Evolutionary conservation across 2,113 vertebrate species (phyloP).

Genomic region (Pao palembangensis): DNA sequence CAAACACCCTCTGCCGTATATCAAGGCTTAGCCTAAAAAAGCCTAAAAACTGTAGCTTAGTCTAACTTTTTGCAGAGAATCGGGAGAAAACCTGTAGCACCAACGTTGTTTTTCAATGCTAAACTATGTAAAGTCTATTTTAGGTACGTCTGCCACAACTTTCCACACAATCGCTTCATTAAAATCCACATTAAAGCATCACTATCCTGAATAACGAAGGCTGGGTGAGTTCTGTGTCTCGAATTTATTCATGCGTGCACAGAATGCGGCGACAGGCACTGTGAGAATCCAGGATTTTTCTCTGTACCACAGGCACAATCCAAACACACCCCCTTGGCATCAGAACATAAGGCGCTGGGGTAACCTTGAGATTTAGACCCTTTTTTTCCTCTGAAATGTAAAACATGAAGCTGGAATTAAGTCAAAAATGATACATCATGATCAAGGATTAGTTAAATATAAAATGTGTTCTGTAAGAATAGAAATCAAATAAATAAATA

Average conservation of each 20-base stretch:
- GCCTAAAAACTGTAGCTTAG: too few species aligned
- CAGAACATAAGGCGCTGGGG: slow-evolving; percentile 59
- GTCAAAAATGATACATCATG: slow-evolving; percentile 7
- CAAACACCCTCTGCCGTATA: too few species aligned
- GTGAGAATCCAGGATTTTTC: slow-evolving; percentile 28
- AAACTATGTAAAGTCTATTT: too few species aligned
- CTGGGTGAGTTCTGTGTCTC: slow-evolving; percentile 9
- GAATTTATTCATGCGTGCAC: slow-evolving; percentile 60
- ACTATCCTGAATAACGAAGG: background rate
- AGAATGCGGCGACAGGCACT: slow-evolving; percentile 52
- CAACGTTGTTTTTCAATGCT: too few species aligned
- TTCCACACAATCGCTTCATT: too few species aligned
- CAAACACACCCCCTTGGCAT: slow-evolving; percentile 52
- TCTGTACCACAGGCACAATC: slow-evolving; percentile 69
- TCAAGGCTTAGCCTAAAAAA: too few species aligned
- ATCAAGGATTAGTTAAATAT: slow-evolving; percentile 31
- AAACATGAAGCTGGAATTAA: slow-evolving; percentile 14
- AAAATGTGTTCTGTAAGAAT: slow-evolving; percentile 55
- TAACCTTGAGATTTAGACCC: slow-evolving; percentile 26
- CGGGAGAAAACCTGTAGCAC: too few species aligned
- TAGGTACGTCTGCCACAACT: too few species aligned
- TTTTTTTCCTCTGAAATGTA: slow-evolving; percentile 22
- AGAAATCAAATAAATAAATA: slow-evolving; percentile 64
- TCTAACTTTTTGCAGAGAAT: too few species aligned
- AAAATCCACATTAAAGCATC: too few species aligned